These are phyloP conservation scores for Bedellia somnulentella DNA, from an alignment of 2,888 invertebrate species.

Conservation along the genomic window DNA sequence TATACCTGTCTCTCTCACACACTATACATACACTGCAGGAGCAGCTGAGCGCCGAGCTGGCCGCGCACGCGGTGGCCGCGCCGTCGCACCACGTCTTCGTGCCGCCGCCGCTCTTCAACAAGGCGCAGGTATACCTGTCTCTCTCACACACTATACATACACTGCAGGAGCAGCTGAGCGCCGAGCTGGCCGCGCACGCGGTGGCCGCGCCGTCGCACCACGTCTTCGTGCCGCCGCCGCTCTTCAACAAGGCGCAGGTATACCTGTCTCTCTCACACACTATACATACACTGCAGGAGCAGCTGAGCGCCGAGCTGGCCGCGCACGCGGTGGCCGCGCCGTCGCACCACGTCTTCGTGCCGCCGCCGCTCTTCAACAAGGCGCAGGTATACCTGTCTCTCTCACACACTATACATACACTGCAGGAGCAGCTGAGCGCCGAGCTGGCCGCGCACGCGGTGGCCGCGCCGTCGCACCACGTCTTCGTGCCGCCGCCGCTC, in stretches of 20 bases:
- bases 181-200: constrained; percentile 84
- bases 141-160: too few species aligned
- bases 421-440: constrained; percentile 82
- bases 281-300: constrained; percentile 88
- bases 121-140: too few species aligned
- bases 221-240: constrained; percentile 74
- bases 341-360: constrained; percentile 65
- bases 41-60: constrained; percentile 81
- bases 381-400: too few species aligned
- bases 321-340: constrained; percentile 77
- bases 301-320: constrained; percentile 80
- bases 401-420: too few species aligned
- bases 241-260: constrained; percentile 77
- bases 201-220: constrained; percentile 65
- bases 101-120: constrained; percentile 79
- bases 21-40: too few species aligned
- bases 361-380: constrained; percentile 78
- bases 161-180: constrained; percentile 83
- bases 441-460: constrained; percentile 85
- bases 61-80: constrained; percentile 78
- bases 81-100: constrained; percentile 63
- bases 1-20: too few species aligned
- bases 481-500: constrained; percentile 76
- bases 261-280: too few species aligned
- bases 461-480: constrained; percentile 62